A percentile compares a stretch with the other conserved stretches of the same genome.
These are phyloP conservation scores for Dysmachus trigonus DNA, from an alignment of 2,888 invertebrate species.

Conservation along the genomic window DNA sequence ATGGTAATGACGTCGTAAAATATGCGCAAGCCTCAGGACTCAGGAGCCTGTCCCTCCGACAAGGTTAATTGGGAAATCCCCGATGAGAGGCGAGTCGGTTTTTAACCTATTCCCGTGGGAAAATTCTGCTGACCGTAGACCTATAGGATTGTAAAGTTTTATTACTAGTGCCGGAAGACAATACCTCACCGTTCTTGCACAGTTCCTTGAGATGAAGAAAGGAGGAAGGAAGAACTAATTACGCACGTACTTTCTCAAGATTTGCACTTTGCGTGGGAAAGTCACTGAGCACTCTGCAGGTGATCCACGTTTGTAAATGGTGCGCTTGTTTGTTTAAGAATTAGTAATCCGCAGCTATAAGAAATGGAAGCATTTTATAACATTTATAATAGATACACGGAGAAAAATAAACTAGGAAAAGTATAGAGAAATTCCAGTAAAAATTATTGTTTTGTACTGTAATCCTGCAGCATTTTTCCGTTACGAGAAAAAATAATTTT, in stretches of 20 bases:
- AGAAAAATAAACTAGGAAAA: too few relatives aligned
- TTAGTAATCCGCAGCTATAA: background rate
- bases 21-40: background rate
- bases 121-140: background rate
- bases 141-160: background rate
- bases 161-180: slow-evolving; percentile 16
- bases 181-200: background rate
- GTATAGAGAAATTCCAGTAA: too few relatives aligned
- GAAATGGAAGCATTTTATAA: too few relatives aligned
- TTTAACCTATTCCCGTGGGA: slow-evolving; percentile 5
- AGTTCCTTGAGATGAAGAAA: background rate
- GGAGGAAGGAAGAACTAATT: slow-evolving; percentile 31
- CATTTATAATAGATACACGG: too few relatives aligned
- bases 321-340: background rate
- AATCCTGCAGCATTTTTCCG: too few relatives aligned
- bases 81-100: background rate
- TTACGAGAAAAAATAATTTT: too few relatives aligned
- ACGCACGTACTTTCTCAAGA: background rate
- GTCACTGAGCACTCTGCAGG: background rate
- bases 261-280: slow-evolving; percentile 26
- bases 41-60: background rate
- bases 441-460: too few relatives aligned
- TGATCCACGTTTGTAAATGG: background rate
- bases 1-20: slow-evolving; percentile 10
- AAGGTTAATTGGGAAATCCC: slow-evolving; percentile 23